Conservation (phyloP, 2,113 vertebrate species). For the Triplophysa dalaica region DNA sequence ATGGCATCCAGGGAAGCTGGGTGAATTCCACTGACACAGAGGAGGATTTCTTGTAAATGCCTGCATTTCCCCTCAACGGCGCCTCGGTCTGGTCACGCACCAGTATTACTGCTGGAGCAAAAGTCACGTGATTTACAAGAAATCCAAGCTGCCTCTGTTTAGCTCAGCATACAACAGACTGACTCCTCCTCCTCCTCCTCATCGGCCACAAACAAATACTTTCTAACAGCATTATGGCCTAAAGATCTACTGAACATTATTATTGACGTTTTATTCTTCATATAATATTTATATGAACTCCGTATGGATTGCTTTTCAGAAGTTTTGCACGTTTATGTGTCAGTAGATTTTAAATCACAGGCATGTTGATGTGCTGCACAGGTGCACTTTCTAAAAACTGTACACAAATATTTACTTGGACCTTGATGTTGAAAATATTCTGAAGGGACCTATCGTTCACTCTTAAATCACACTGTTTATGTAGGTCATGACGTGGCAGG, state of each 20-base stretch:
- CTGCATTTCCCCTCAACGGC: constrained; percentile 34
- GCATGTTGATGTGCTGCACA: no score
- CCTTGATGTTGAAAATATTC: neutral
- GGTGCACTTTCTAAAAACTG: no score
- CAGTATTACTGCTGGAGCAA: constrained; percentile 32
- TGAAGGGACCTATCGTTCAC: neutral
- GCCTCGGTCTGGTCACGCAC: constrained; percentile 43
- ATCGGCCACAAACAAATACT: neutral
- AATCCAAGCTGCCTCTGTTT: constrained; percentile 27
- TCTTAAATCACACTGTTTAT: neutral
- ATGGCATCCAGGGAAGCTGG: constrained; percentile 39
- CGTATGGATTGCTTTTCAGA: no score
- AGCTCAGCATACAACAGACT: neutral
- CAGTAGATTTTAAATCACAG: no score
- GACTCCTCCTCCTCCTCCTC: neutral
- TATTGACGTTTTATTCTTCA: no score
- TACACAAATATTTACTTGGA: neutral
- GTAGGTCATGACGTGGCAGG: neutral
- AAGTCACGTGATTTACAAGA: constrained; percentile 58
- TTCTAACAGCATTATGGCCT: neutral
- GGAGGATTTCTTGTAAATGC: constrained; percentile 53
- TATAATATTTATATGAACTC: no score
- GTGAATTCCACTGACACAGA: constrained; percentile 36
- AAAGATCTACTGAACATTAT: no score
- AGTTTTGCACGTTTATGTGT: no score